phyloP scores from a whole-genome alignment of 2,888 invertebrate species.

The Drosophila rellima region DNA sequence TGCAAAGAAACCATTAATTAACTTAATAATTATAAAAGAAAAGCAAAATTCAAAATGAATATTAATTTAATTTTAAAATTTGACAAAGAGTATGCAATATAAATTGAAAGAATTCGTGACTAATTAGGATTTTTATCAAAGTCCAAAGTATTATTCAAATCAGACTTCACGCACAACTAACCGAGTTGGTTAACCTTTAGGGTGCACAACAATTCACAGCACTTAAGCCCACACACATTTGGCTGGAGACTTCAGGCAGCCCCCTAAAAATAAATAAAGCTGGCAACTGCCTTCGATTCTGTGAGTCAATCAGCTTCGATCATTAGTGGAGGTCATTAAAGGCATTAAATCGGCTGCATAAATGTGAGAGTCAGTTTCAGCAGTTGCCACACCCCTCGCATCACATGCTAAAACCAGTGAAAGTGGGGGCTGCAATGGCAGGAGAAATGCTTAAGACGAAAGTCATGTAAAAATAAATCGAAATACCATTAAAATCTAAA shows the following conservation, averaged over 20 bases:
- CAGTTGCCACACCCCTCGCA: slow-evolving; percentile 43
- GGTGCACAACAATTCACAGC: neutral
- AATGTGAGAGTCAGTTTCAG: slow-evolving; percentile 19
- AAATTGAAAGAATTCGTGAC: neutral
- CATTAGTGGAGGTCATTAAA: slow-evolving; percentile 79
- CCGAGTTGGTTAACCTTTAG: neutral
- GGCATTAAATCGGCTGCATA: slow-evolving; percentile 63
- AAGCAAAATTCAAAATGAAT: neutral
- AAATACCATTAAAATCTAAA: slow-evolving; percentile 46
- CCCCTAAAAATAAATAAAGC: slow-evolving; percentile 61
- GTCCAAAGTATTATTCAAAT: neutral
- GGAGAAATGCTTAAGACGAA: slow-evolving; percentile 27
- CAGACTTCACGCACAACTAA: neutral
- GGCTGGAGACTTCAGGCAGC: neutral
- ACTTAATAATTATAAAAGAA: neutral
- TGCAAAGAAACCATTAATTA: neutral
- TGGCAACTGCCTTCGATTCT: slow-evolving; percentile 53
- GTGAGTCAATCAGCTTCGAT: slow-evolving; percentile 75
- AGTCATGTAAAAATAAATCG: slow-evolving; percentile 55
- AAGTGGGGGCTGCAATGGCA: slow-evolving; percentile 10
- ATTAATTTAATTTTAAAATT: neutral
- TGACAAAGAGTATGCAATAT: slow-evolving; percentile 5
- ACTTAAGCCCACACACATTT: slow-evolving; percentile 16
- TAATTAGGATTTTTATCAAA: neutral
- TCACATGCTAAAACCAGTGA: slow-evolving; percentile 31